Base-by-base conservation (phyloP, 2,797 vertebrate genomes). In the Euthynnus affinis region DNA sequence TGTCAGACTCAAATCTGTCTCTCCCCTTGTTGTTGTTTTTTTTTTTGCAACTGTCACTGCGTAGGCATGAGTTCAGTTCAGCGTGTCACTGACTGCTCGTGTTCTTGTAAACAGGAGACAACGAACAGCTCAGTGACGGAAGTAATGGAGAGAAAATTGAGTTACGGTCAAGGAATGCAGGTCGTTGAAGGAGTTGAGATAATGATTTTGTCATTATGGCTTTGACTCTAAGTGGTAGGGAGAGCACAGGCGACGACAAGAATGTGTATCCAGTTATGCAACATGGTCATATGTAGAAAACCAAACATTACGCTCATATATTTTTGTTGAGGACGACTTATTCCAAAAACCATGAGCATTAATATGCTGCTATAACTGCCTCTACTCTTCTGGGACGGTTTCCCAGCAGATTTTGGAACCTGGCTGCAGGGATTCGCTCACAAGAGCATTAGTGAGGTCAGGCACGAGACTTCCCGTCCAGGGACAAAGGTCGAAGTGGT, bases 141-240 rank as follows among this genome's bases (percentile, higher is more conserved):
- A 14, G 61, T 18, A 10, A 67, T 15, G 9, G 22, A 5, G 20
- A 68, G 55, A 40, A 74, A 74, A 84, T 79, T 9, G 27, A 56
- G 71, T 81, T 78, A 63, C 2, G 29, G 37, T 64, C 0, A 20
- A 79, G 80, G 67, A 83, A 78, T 55, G 77, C 42, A 14, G 18
- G 2, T 29, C 20, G 25, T 12, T 7, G 6, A 34, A 48, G 32
- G 22, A 29, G 8, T 9, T 20, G 42, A 42, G 9, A 23, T 3
- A 56, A 29, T 15, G 25, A 59, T 25, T 25, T 5, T 6, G 14
- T 49, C 57, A 40, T 1, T 7, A n/a, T 8, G 46, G 22, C 22
- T 61, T 42, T 51, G 20, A 44, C 34, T 32, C 37, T 37, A 20
- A 65, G 37, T 48, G 4, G 14, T 1, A 3, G 7, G 14, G 23